phyloP scores from a whole-genome alignment of 2,888 invertebrate species.

The Nematopogon swammerdamellus region DNA sequence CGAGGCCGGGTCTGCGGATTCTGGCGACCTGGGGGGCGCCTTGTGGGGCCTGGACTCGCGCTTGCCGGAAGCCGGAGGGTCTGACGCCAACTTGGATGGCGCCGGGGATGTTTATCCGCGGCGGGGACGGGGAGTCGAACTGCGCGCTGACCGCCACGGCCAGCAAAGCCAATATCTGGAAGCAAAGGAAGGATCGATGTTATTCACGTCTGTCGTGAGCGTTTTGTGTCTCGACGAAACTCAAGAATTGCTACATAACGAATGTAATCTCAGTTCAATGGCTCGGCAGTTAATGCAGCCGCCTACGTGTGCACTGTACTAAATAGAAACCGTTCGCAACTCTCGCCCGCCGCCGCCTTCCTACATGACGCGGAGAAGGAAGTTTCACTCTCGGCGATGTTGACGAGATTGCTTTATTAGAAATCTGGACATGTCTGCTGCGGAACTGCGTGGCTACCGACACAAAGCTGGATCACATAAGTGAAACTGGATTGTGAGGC shows the following conservation, averaged over 20 bases:
- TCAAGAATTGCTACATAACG: too few relatives aligned
- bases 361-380: neutral
- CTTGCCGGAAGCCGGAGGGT: slow-evolving; percentile 34
- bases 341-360: neutral
- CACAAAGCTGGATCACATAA: too few relatives aligned
- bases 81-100: slow-evolving; percentile 45
- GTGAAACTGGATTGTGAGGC: too few relatives aligned
- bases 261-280: too few relatives aligned
- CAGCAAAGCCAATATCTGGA: slow-evolving; percentile 49
- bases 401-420: neutral
- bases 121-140: slow-evolving; percentile 57
- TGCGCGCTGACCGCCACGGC: slow-evolving; percentile 51
- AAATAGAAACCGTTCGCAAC: neutral
- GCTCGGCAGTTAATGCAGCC: too few relatives aligned
- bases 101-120: slow-evolving; percentile 63
- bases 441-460: too few relatives aligned
- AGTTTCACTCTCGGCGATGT: neutral
- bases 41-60: slow-evolving; percentile 27
- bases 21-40: slow-evolving; percentile 26
- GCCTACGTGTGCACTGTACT: too few relatives aligned
- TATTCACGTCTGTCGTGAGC: neutral
- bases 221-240: too few relatives aligned
- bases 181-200: slow-evolving; percentile 13
- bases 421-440: neutral
- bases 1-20: slow-evolving; percentile 37